phyloP scores from a whole-genome alignment of 2,888 invertebrate genomes.

The Ectropis crepuscularia region DNA sequence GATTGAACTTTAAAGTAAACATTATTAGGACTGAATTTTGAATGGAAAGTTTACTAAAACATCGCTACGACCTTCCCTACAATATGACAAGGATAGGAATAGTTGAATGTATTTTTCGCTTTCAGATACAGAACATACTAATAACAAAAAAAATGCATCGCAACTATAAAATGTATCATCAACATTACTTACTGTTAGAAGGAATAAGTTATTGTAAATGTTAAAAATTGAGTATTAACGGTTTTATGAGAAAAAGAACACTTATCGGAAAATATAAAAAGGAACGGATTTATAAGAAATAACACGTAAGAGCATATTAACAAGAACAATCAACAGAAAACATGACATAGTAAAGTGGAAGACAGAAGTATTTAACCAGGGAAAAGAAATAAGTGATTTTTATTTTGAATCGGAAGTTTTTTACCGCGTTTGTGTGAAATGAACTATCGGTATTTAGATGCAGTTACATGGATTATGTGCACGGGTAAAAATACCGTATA shows the following conservation, averaged over 20 bases:
- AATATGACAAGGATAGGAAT: too few species aligned
- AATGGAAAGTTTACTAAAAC: too few species aligned
- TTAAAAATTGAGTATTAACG: slow-evolving; percentile 18
- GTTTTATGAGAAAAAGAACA: slow-evolving; percentile 1
- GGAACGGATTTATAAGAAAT: slow-evolving; percentile 10
- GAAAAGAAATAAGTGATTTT: too few species aligned
- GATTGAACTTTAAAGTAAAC: slow-evolving; percentile 16
- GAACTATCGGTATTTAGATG: too few species aligned
- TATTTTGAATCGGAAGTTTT: too few species aligned
- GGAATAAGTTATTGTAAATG: slow-evolving; percentile 16
- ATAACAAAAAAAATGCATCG: too few species aligned
- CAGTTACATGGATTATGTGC: too few species aligned
- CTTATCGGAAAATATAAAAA: slow-evolving; percentile 4
- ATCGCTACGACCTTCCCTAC: too few species aligned
- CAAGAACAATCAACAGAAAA: slow-evolving; percentile 21
- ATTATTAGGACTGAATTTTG: background rate
- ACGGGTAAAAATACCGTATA: too few species aligned
- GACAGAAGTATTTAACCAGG: slow-evolving; percentile 14
- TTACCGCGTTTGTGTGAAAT: too few species aligned
- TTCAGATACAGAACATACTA: too few species aligned
- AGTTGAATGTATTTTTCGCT: too few species aligned
- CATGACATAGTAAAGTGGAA: slow-evolving; percentile 21
- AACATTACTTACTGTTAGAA: slow-evolving; percentile 16
- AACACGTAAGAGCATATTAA: slow-evolving; percentile 13
- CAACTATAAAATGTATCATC: slow-evolving; percentile 1